These are phyloP conservation scores for Patiria miniata DNA, from an alignment of 35 echinoderm and acorn worm genomes.

Conservation along the genomic window DNA sequence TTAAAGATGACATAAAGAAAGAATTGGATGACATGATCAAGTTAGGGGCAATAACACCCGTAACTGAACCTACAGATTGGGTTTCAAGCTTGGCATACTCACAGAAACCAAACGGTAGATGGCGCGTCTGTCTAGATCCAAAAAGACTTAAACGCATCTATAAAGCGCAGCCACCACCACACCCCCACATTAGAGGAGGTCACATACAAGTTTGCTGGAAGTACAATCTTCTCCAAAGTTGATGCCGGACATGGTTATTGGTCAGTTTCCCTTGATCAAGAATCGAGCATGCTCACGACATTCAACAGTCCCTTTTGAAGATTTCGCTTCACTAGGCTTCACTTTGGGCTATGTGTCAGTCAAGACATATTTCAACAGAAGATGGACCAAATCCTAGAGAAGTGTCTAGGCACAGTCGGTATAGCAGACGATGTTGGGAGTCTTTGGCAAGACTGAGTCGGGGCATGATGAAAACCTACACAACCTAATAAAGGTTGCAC, in stretches of 20 bases:
- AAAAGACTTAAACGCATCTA: slow-evolving; percentile 36
- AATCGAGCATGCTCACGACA: slow-evolving; percentile 54
- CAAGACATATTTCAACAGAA: slow-evolving; percentile 66
- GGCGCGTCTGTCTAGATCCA: slow-evolving; percentile 58
- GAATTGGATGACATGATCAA: slow-evolving; percentile 59
- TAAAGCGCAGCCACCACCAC: neutral
- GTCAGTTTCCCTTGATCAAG: slow-evolving; percentile 25
- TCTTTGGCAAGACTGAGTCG: slow-evolving; percentile 23
- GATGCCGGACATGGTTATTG: slow-evolving; percentile 53
- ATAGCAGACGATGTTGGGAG: slow-evolving; percentile 71
- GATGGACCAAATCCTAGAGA: slow-evolving; percentile 63
- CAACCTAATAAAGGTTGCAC: slow-evolving; percentile 47
- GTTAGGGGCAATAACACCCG: slow-evolving; percentile 26
- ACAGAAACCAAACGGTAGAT: slow-evolving; percentile 49
- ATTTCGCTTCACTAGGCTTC: slow-evolving; percentile 52
- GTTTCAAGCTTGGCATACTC: slow-evolving; percentile 28
- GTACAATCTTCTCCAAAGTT: slow-evolving; percentile 52
- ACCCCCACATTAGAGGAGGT: slow-evolving; percentile 65
- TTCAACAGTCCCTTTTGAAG: slow-evolving; percentile 70
- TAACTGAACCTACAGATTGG: slow-evolving; percentile 67
- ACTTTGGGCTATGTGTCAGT: slow-evolving; percentile 47
- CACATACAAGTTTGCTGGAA: slow-evolving; percentile 40
- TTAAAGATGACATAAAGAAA: slow-evolving; percentile 59
- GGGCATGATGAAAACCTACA: slow-evolving; percentile 63
- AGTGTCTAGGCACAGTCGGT: slow-evolving; percentile 55